A percentile compares a stretch with the other conserved stretches of the same genome.
phyloP scores from a whole-genome alignment of 2,113 vertebrate genomes.

The Zosterops hypoxanthus region DNA sequence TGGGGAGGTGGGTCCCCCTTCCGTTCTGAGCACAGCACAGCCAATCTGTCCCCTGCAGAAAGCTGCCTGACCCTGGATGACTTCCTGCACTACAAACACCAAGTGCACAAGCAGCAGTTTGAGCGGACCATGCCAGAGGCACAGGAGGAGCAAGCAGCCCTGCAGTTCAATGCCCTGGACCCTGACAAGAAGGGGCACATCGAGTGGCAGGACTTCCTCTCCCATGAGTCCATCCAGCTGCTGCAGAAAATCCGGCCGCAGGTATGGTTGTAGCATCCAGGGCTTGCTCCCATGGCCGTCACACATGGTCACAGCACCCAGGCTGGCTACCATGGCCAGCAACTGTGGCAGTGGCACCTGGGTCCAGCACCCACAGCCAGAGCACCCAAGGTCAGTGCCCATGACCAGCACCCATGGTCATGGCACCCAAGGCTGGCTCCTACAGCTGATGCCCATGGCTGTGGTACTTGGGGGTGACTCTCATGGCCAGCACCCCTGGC shows the following conservation, averaged over 20 bases:
- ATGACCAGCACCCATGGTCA: neutral
- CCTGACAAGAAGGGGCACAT: constrained; percentile 88
- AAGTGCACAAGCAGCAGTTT: constrained; percentile 87
- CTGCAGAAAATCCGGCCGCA: constrained; percentile 88
- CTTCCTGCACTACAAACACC: constrained; percentile 92
- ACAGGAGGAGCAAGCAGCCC: constrained; percentile 85
- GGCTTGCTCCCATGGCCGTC: neutral
- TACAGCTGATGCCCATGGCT: too few species aligned
- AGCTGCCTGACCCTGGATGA: constrained; percentile 90
- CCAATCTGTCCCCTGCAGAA: constrained; percentile 66
- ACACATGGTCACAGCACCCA: neutral
- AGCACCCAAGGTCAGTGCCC: neutral
- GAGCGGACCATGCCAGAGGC: constrained; percentile 83
- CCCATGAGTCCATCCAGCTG: constrained; percentile 88
- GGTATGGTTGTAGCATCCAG: constrained; percentile 61
- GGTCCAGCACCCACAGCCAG: neutral
- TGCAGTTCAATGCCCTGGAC: constrained; percentile 90
- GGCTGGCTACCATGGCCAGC: neutral
- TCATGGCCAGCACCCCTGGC: neutral
- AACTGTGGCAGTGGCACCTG: neutral
- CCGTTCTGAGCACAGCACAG: neutral
- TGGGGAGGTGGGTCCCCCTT: neutral
- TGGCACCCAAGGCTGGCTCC: neutral
- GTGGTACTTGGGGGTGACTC: neutral
- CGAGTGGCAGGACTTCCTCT: constrained; percentile 93